These are phyloP conservation scores for Dioctria rufipes DNA, from an alignment of 2,888 invertebrate species.

Conservation along the genomic window DNA sequence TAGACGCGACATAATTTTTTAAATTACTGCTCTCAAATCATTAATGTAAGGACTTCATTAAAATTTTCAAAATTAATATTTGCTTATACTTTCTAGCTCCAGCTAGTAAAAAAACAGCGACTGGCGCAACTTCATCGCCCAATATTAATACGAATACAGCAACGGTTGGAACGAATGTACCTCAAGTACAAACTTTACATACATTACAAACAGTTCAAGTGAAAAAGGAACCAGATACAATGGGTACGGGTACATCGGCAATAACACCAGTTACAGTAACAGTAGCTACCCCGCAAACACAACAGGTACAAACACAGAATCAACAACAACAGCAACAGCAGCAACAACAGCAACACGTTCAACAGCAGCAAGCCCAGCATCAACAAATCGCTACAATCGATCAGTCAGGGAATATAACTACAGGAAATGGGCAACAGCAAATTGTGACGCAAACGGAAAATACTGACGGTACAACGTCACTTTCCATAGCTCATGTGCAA, in stretches of 20 bases:
- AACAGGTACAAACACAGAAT: constrained; percentile 55
- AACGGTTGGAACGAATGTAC: constrained; percentile 62
- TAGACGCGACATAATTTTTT: no score
- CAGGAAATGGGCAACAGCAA: constrained; percentile 64
- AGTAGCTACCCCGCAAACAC: constrained; percentile 54
- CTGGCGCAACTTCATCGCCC: constrained; percentile 60
- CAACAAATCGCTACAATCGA: constrained; percentile 69
- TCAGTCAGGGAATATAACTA: constrained; percentile 69
- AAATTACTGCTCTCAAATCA: no score
- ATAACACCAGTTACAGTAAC: constrained; percentile 61
- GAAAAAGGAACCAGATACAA: constrained; percentile 71
- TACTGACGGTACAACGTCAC: constrained; percentile 69
- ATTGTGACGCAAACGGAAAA: constrained; percentile 71
- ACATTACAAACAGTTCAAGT: constrained; percentile 70
- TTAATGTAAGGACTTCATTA: background rate
- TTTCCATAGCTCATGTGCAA: constrained; percentile 71
- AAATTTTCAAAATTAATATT: background rate
- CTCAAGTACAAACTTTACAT: constrained; percentile 70
- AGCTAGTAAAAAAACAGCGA: constrained; percentile 56
- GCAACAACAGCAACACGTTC: constrained; percentile 63
- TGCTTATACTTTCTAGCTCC: background rate
- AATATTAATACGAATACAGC: constrained; percentile 56
- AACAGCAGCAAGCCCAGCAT: constrained; percentile 65
- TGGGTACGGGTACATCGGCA: constrained; percentile 56
- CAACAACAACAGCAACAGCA: constrained; percentile 60